Conservation (phyloP, 37 sponge, comb jelly and placozoan species). For the Agelas oroides region DNA sequence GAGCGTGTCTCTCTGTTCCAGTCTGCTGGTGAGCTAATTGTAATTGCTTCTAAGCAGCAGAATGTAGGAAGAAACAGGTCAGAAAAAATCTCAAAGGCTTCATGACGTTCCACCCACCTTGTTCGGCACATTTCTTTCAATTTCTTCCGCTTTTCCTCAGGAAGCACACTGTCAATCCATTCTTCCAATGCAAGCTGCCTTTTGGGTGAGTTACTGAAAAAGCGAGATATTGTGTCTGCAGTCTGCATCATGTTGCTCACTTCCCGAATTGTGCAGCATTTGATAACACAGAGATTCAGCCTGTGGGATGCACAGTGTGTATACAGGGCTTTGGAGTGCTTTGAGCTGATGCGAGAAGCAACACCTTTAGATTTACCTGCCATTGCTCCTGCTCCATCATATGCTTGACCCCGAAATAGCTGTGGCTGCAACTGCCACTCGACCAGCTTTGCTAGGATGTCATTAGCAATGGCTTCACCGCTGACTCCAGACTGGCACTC, state of each 20-base stretch:
- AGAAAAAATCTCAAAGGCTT: slow-evolving; percentile 33
- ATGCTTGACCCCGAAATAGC: slow-evolving; percentile 77
- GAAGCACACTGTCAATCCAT: background rate
- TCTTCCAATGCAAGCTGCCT: background rate
- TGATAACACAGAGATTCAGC: slow-evolving; percentile 63
- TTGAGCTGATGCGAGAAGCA: slow-evolving; percentile 37
- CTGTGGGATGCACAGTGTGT: slow-evolving; percentile 40
- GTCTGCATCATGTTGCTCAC: slow-evolving; percentile 49
- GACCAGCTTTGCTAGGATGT: slow-evolving; percentile 36
- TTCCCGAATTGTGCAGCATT: slow-evolving; percentile 21
- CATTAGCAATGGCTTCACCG: slow-evolving; percentile 67
- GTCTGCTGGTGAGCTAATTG: slow-evolving; percentile 25
- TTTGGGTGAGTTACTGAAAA: slow-evolving; percentile 12
- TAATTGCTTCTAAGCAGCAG: slow-evolving; percentile 57
- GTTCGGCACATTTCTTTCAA: slow-evolving; percentile 73
- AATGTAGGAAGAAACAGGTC: slow-evolving; percentile 35
- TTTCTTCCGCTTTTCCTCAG: slow-evolving; percentile 12
- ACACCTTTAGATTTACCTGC: slow-evolving; percentile 49
- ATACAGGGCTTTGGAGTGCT: slow-evolving; percentile 55
- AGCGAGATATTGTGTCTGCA: slow-evolving; percentile 14
- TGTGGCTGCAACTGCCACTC: slow-evolving; percentile 57
- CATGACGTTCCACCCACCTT: slow-evolving; percentile 67
- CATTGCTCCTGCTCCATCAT: slow-evolving; percentile 83
- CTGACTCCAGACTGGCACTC: slow-evolving; percentile 69
- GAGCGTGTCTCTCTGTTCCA: slow-evolving; percentile 68